A percentile compares a stretch with the other conserved stretches of the same genome.
phyloP scores from a whole-genome alignment of 2,888 invertebrate species.

The Dryobotodes eremita region DNA sequence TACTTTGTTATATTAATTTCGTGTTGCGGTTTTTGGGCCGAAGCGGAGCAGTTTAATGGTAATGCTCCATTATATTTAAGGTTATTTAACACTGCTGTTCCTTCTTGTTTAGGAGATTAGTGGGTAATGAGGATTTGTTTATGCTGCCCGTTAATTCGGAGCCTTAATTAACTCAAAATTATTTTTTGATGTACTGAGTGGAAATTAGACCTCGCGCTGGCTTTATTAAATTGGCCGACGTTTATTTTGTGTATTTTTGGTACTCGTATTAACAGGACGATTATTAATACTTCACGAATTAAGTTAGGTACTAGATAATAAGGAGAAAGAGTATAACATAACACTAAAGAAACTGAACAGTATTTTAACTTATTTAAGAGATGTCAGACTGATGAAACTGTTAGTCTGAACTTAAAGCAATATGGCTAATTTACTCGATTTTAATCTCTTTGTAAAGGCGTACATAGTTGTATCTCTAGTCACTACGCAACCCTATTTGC shows the following conservation, averaged over 20 bases:
- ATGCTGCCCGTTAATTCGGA: conserved; percentile 45
- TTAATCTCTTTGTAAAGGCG: background rate
- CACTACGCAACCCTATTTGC: conserved; percentile 21
- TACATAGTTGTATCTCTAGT: background rate
- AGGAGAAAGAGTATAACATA: background rate
- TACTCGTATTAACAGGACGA: background rate
- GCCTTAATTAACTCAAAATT: conserved; percentile 50
- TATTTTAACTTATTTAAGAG: background rate
- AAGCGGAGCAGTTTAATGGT: conserved; percentile 71
- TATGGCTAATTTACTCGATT: background rate
- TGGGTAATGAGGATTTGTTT: conserved; percentile 60
- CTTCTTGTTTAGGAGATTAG: conserved; percentile 65
- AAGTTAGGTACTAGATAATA: background rate
- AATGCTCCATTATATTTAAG: conserved; percentile 69
- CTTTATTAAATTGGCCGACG: conserved; percentile 24
- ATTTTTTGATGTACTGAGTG: conserved; percentile 49
- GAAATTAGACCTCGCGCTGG: conserved; percentile 32
- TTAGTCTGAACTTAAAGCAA: background rate
- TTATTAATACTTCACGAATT: background rate
- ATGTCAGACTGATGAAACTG: background rate
- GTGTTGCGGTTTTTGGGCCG: conserved; percentile 76
- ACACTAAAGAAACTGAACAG: background rate
- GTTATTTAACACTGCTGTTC: conserved; percentile 64
- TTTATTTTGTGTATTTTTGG: conserved; percentile 23
- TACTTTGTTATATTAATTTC: conserved; percentile 79